Conservation (phyloP, 2,888 invertebrate species). For the Gordius sp. region DNA sequence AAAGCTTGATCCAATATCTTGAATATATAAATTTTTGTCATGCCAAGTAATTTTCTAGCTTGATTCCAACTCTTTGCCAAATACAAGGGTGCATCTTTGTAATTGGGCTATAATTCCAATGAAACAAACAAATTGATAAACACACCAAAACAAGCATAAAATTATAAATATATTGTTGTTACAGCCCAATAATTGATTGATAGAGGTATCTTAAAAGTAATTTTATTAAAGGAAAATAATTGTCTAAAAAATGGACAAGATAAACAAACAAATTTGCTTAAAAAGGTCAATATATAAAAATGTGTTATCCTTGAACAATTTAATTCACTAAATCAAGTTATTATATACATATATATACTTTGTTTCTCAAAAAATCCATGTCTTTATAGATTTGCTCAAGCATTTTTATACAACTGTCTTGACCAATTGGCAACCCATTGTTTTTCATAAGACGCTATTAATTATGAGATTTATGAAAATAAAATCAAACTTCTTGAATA, state of each 20-base stretch:
- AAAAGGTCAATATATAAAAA: too few species aligned
- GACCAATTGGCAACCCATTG: background rate
- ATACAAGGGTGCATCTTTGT: constrained; percentile 57
- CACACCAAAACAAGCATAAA: too few species aligned
- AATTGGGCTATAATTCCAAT: constrained; percentile 41
- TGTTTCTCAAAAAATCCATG: background rate
- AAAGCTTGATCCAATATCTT: constrained; percentile 31
- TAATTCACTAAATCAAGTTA: too few species aligned
- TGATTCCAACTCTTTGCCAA: constrained; percentile 28
- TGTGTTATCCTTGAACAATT: too few species aligned
- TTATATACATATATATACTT: too few species aligned
- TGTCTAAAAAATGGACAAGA: too few species aligned
- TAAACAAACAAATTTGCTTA: too few species aligned
- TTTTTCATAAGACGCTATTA: background rate
- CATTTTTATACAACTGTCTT: background rate
- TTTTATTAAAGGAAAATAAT: too few species aligned
- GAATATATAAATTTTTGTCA: constrained; percentile 51
- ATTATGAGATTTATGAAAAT: background rate
- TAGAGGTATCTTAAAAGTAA: too few species aligned
- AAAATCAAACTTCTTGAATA: constrained; percentile 5
- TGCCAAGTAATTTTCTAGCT: constrained; percentile 41
- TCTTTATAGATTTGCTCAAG: constrained; percentile 6
- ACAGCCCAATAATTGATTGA: too few species aligned
- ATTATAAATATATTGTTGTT: too few species aligned
- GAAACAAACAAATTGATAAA: too few species aligned